Evolutionary conservation across 1,140 invertebrate genomes (phyloP).

Genomic region (Batillaria attramentaria): DNA sequence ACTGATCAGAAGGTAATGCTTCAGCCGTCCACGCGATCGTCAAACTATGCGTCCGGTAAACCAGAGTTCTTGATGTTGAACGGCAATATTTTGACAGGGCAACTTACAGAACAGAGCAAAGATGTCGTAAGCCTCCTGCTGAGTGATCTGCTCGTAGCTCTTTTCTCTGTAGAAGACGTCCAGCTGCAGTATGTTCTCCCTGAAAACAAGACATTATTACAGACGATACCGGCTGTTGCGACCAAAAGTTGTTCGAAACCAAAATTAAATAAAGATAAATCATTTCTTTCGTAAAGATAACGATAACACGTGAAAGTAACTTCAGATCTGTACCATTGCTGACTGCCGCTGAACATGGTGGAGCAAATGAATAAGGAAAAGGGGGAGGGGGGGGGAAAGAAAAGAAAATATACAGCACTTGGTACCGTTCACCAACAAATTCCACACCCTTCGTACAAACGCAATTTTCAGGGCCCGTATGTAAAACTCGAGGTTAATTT

Average conservation of each 20-base stretch:
- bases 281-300: background rate
- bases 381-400: too few relatives aligned
- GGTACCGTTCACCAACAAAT: too few relatives aligned
- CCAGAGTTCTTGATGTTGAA: too few relatives aligned
- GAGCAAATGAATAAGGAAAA: too few relatives aligned
- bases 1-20: background rate
- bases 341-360: too few relatives aligned
- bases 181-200: conserved; percentile 57
- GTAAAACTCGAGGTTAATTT: too few relatives aligned
- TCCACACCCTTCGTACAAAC: too few relatives aligned
- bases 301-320: background rate
- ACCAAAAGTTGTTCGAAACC: background rate
- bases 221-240: background rate
- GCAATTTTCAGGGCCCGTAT: too few relatives aligned
- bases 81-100: background rate
- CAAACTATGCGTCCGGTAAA: too few relatives aligned
- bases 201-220: conserved; percentile 30
- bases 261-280: background rate
- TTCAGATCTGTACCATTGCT: too few relatives aligned
- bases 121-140: conserved; percentile 55
- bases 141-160: conserved; percentile 58
- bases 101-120: conserved; percentile 60
- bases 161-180: conserved; percentile 57
- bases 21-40: background rate
- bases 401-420: too few relatives aligned